phyloP scores from a whole-genome alignment of 2,797 vertebrate genomes.

The Urophycis tenuis region DNA sequence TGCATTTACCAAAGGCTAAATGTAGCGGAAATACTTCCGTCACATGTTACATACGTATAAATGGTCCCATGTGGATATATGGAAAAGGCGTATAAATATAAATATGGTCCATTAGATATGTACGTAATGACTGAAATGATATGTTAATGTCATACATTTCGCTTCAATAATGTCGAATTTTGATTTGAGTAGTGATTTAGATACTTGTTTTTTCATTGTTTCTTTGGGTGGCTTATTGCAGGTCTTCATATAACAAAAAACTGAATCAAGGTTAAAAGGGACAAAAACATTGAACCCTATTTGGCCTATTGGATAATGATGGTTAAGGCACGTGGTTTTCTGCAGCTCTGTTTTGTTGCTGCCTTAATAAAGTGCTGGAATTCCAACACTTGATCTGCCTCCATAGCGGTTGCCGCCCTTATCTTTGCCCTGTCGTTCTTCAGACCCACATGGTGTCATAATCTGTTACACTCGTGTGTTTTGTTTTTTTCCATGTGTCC shows the following conservation, averaged over 20 bases:
- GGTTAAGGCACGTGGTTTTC: not conserved
- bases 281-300: not conserved
- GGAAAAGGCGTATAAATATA: no score
- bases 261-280: not conserved
- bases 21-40: no score
- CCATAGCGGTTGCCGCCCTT: not conserved
- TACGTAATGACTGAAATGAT: not conserved
- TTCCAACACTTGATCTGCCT: not conserved
- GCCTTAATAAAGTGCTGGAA: constrained; percentile 3
- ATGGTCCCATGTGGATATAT: no score
- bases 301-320: not conserved
- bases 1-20: no score
- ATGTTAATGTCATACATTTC: not conserved
- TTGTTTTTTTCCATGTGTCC: constrained; percentile 34
- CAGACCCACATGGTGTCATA: not conserved
- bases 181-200: not conserved
- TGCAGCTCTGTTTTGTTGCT: constrained; percentile 5
- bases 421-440: not conserved
- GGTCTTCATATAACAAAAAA: not conserved
- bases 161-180: not conserved
- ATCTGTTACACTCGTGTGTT: not conserved
- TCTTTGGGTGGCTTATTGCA: not conserved
- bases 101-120: no score
- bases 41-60: no score
- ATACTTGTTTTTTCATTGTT: not conserved